Conservation (phyloP, 2,113 vertebrate species). For the Poecilia latipinna region DNA sequence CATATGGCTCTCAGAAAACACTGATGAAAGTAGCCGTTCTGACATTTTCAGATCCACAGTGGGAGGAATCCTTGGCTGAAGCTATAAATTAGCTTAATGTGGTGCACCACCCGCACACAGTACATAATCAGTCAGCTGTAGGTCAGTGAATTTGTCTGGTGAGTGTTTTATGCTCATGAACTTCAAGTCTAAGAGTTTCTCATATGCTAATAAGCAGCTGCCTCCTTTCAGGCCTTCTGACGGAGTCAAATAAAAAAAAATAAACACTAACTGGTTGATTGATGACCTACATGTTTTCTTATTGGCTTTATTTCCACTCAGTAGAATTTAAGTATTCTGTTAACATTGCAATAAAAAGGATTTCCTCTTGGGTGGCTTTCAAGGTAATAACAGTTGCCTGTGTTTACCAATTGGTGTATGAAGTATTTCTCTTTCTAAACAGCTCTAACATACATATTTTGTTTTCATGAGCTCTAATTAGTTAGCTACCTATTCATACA, state of each 20-base stretch:
- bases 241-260: not conserved
- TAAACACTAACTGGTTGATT: not conserved
- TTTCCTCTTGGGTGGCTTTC: not conserved
- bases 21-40: slow-evolving; percentile 25
- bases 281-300: not conserved
- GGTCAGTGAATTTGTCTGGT: slow-evolving; percentile 4
- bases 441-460: too few species aligned
- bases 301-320: not conserved
- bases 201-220: not conserved
- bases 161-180: not conserved
- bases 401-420: too few species aligned
- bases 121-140: slow-evolving; percentile 12
- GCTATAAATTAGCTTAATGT: slow-evolving; percentile 25
- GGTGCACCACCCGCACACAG: not conserved
- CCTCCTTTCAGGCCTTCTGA: not conserved
- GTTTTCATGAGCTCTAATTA: too few species aligned
- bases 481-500: too few species aligned
- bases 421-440: too few species aligned
- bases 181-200: not conserved
- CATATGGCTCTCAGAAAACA: slow-evolving; percentile 18
- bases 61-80: slow-evolving; percentile 23
- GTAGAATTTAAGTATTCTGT: not conserved
- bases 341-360: not conserved
- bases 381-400: not conserved
- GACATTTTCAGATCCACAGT: slow-evolving; percentile 21